Base-by-base conservation (phyloP, 64 coral and sea anemone species). In the Montipora foliosa region DNA sequence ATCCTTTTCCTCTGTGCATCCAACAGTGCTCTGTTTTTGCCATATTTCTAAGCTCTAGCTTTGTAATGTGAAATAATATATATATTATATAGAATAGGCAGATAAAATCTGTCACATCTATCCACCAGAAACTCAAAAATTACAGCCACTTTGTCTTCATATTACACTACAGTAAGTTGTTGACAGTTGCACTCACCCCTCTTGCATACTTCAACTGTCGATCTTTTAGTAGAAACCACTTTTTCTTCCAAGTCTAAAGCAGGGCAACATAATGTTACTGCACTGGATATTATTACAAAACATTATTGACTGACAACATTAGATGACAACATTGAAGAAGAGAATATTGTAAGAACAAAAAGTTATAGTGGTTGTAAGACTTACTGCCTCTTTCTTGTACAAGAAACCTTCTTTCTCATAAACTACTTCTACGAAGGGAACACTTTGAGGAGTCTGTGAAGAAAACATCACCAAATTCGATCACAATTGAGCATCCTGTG, bases 181-280 rank as follows among this genome's bases (percentile, higher is more conserved):
- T 37, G 61, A 64, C 14, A 75, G 51, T 19, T 91, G 13, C 49
- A 62, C 92, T 92, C 37, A 94, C 95, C 51, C 88, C 94, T 76
- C 94, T 89, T 47, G 82, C 88, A 71, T 95, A 98, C 67, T 95
- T 95, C 58, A 98, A 72, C 2, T 95, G 80, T 51, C 97, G 75
- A 48, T 93, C 97, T 61, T 98, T 98, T 67, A 98, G 82, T 61
- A 92, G 82, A 67, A 98, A 98, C 80, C 91, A 98, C 19, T 88
- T 67, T 19, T 79, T 95, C 83, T 87, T 85, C 92, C 88, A 90
- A 79, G 49, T 87, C 71, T 92, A 83, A 67, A 84, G 14, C 61
- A 55, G 10, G 52, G 52, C 3, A 55, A 55, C 37, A 37, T 37
- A 37, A 37, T 37, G 37, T 37, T 55, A 55, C 2, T 55, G 52